phyloP scores from a whole-genome alignment of 37 sponge, comb jelly and placozoan species.

The Dysidea cf. avara region DNA sequence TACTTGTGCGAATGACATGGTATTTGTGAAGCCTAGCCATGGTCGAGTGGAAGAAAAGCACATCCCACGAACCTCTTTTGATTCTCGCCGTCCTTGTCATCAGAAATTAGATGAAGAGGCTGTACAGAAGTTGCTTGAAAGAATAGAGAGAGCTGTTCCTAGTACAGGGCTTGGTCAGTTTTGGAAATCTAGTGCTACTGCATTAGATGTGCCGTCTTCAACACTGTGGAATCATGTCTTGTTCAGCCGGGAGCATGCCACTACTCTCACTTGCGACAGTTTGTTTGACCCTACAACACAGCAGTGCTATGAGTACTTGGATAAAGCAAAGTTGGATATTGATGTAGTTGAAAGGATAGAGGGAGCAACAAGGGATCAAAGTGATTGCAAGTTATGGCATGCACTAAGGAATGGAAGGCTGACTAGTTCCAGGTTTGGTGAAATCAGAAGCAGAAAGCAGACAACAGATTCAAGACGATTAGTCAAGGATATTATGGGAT shows the following conservation, averaged over 20 bases:
- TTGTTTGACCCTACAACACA: constrained; percentile 5
- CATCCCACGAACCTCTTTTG: not conserved
- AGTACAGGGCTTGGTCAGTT: no score
- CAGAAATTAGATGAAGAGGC: not conserved
- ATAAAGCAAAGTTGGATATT: not conserved
- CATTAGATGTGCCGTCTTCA: not conserved
- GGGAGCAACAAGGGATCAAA: no score
- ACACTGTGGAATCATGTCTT: not conserved
- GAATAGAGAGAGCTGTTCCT: no score
- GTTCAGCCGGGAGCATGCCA: not conserved
- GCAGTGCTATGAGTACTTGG: constrained; percentile 11
- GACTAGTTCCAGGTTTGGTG: no score
- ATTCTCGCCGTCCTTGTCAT: not conserved
- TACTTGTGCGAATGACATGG: not conserved
- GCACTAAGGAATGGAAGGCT: no score
- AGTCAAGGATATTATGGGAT: not conserved
- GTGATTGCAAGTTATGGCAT: no score
- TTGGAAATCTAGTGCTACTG: not conserved
- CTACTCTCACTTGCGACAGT: not conserved
- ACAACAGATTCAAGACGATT: not conserved
- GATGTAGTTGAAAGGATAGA: not conserved
- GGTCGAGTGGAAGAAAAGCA: not conserved
- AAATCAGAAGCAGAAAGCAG: no score
- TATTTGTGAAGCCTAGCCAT: not conserved
- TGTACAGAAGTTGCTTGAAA: not conserved